Evolutionary conservation across 2,888 invertebrate species (phyloP), one percentile per base, ranked within the genome.

Genomic region (Hirtodrosophila duncani): DNA sequence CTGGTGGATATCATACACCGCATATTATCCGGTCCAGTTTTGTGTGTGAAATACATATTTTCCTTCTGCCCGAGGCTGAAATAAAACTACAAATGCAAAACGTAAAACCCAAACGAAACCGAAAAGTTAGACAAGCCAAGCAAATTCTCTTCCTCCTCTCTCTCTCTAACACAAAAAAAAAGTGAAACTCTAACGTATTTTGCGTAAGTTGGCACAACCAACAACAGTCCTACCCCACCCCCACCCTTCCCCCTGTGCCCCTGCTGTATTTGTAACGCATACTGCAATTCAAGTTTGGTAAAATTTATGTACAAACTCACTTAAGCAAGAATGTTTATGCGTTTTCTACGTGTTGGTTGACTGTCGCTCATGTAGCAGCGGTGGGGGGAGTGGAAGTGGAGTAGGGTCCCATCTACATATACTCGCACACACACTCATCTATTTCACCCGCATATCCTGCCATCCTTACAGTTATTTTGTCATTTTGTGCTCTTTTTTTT

Each of bases 251-350:
- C 3, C 38, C 37, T 24, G 11, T 18, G 3, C 16, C 14, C 11
- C 10, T 14, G 13, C 30, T 11, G 10, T 18, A 11, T 20, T 38
- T 38, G 46, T 30, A 56, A 36, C 59, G 49, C 43, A 58, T 43
- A 61, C 63, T 69, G 78, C 79, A 81, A 64, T 66, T 48, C 66
- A 55, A 82, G 79, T 67, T n/a, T 77, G 63, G 64, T 30, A 69
- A 80, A 83, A 84, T 84, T 83, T 83, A 83, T 83, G 83, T 77
- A 68, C 66, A 78, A 83, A 83, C 82, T 81, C 83, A 83, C 83
- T 84, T 84, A 83, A 79, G 79, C 81, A 74, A 80, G 75, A 80
- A 78, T 81, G 84, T 83, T 84, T 83, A 83, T 84, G 83, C 82
- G 81, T 82, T 83, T 74, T 67, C 68, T 84, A 83, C 83, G 83